A percentile compares a stretch with the other conserved stretches of the same genome.
These are phyloP conservation scores for Otus sunia DNA, from an alignment of 2,113 vertebrate genomes.

Conservation along the genomic window DNA sequence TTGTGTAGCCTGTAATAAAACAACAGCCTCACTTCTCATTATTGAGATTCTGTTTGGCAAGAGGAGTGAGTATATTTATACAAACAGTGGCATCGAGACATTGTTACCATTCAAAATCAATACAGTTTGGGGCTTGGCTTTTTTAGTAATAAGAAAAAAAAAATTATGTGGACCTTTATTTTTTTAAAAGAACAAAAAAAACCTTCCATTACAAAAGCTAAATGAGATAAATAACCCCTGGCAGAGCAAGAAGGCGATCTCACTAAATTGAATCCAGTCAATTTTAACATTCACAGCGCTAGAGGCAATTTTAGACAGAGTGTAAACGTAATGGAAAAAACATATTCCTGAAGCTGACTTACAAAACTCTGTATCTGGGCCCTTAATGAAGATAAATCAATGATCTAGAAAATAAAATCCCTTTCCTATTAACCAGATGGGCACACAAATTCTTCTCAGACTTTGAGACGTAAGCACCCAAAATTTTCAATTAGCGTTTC, in stretches of 20 bases:
- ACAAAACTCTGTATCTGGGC: not conserved
- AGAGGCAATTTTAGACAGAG: not conserved
- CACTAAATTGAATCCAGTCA: not conserved
- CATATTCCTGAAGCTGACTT: slow-evolving; percentile 29
- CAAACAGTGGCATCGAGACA: not conserved
- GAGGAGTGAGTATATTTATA: not conserved
- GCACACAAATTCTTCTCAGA: slow-evolving; percentile 55
- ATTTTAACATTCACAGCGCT: slow-evolving; percentile 5
- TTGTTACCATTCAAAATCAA: not conserved
- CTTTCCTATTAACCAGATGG: slow-evolving; percentile 75
- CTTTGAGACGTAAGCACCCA: slow-evolving; percentile 52
- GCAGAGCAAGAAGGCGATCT: not conserved
- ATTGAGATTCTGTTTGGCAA: not conserved
- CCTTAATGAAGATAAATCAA: slow-evolving; percentile 73
- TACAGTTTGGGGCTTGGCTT: not conserved
- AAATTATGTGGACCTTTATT: not conserved
- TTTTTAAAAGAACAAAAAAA: not conserved
- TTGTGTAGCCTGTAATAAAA: not conserved
- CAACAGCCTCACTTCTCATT: not conserved
- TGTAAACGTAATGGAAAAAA: slow-evolving; percentile 16
- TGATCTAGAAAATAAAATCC: slow-evolving; percentile 76
- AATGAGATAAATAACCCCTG: slow-evolving; percentile 22
- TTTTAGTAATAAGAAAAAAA: not conserved
- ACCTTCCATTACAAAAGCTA: not conserved
- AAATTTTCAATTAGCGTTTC: slow-evolving; percentile 74